Evolutionary conservation across 2,113 vertebrate species (phyloP).

Genomic region (Nothocercus nigrocapillus): DNA sequence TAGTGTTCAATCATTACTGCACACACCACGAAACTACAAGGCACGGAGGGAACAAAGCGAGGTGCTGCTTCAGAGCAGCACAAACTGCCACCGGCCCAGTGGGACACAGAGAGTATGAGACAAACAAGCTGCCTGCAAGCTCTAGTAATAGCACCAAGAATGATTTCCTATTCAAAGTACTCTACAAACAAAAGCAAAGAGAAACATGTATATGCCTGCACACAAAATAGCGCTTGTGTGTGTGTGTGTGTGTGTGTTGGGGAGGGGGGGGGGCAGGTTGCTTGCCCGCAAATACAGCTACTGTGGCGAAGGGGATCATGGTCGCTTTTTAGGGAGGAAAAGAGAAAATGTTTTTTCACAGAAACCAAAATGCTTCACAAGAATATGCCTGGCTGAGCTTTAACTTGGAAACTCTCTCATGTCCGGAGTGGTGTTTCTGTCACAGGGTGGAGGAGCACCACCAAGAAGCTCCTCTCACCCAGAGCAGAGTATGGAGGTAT

Average conservation of each 20-base stretch:
- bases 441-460: not conserved
- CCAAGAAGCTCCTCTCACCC: not conserved
- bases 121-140: not conserved
- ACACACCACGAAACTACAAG: not conserved
- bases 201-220: not conserved
- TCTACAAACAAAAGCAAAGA: not conserved
- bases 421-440: not conserved
- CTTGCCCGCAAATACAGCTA: not conserved
- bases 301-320: not conserved
- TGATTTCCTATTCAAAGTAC: not conserved
- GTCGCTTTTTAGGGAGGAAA: not conserved
- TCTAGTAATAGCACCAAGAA: not conserved
- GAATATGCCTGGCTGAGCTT: not conserved
- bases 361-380: not conserved
- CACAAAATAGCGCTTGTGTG: conserved; percentile 28
- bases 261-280: not conserved
- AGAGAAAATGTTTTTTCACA: not conserved
- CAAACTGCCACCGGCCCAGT: not conserved
- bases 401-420: not conserved
- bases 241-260: not conserved
- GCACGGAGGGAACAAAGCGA: not conserved
- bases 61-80: not conserved
- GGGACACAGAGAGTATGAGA: not conserved
- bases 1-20: not conserved
- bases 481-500: not conserved